Conservation (phyloP, 2,888 invertebrate genomes). For the Congeria kusceri region DNA sequence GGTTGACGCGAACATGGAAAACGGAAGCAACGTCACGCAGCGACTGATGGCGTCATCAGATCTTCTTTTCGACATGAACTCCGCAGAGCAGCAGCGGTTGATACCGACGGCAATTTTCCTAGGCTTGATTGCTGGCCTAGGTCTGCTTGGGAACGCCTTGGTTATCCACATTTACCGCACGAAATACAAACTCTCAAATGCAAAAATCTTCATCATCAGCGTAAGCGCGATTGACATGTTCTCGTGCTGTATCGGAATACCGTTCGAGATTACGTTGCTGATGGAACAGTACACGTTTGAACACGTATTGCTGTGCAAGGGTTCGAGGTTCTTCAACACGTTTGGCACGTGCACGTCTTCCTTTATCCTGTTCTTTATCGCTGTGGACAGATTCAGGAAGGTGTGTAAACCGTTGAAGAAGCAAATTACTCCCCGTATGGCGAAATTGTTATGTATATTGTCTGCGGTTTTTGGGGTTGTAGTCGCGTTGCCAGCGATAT, state of each 20-base stretch:
- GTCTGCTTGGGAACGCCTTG: conserved; percentile 62
- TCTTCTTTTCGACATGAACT: conserved; percentile 40
- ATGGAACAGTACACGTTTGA: conserved; percentile 65
- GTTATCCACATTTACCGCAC: conserved; percentile 66
- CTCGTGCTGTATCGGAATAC: conserved; percentile 62
- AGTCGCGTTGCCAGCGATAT: conserved; percentile 52
- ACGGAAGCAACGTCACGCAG: no score
- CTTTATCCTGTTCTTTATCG: conserved; percentile 57
- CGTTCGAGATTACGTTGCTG: conserved; percentile 60
- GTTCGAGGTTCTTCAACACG: conserved; percentile 60
- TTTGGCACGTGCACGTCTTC: conserved; percentile 55
- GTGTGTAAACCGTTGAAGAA: conserved; percentile 67
- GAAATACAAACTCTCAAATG: conserved; percentile 62
- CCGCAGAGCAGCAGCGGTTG: conserved; percentile 55
- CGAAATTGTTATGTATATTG: conserved; percentile 52
- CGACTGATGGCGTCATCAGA: not conserved
- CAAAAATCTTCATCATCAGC: conserved; percentile 61
- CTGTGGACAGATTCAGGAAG: conserved; percentile 70
- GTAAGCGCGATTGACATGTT: conserved; percentile 64
- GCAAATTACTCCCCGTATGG: conserved; percentile 66
- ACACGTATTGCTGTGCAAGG: conserved; percentile 52
- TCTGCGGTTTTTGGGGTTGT: conserved; percentile 44
- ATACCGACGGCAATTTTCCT: conserved; percentile 63
- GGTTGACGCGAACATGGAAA: no score
- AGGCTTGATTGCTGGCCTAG: conserved; percentile 45